Conservation (phyloP, 2,888 invertebrate genomes). For the Diarsia dahlii region DNA sequence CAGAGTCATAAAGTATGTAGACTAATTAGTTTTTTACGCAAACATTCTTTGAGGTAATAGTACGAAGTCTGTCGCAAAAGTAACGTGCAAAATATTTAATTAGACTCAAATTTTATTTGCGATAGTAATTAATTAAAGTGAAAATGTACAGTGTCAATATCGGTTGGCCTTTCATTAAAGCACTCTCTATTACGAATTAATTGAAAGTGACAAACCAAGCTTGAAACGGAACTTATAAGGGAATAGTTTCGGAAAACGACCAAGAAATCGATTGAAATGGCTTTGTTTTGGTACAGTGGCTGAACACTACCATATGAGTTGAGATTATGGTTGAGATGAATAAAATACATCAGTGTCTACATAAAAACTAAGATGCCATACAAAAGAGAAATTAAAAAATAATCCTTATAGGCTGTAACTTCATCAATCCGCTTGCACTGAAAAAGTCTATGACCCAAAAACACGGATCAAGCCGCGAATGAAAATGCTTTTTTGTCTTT, state of each 20-base stretch:
- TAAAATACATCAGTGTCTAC: not conserved
- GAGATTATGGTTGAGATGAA: constrained; percentile 1
- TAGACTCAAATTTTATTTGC: constrained; percentile 1
- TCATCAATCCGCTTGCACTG: not conserved
- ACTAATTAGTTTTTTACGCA: constrained; percentile 50
- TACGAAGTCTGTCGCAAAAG: constrained; percentile 28
- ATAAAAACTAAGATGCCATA: not conserved
- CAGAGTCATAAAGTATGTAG: constrained; percentile 36
- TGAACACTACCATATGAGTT: not conserved
- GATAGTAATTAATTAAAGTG: constrained; percentile 12
- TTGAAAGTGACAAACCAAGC: constrained; percentile 12
- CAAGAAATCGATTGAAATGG: constrained; percentile 3
- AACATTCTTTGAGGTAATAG: constrained; percentile 38
- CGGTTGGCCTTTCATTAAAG: not conserved
- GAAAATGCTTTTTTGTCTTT: not conserved
- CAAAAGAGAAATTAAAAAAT: constrained; percentile 1
- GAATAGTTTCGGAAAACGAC: constrained; percentile 13
- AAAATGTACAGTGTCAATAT: not conserved
- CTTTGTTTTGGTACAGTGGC: not conserved
- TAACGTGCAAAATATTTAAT: constrained; percentile 21
- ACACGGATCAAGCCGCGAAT: not conserved
- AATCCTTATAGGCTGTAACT: not conserved
- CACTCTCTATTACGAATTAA: constrained; percentile 2
- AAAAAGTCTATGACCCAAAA: constrained; percentile 5
- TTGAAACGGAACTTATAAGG: not conserved